Base-by-base conservation (phyloP, 2,888 invertebrate genomes). In the Drosophila dives region DNA sequence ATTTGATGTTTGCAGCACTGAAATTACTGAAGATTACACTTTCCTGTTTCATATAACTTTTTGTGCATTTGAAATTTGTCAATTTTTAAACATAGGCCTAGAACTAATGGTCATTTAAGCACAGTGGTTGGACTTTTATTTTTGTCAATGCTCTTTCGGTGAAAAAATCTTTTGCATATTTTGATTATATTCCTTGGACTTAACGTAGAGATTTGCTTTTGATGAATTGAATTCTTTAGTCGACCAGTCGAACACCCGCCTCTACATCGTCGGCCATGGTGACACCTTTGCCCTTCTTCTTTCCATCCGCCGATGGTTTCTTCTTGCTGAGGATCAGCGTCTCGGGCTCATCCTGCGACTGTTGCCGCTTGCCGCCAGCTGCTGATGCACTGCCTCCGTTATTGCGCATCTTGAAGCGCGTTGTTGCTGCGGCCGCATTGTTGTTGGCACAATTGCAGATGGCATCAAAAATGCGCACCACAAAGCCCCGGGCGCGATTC, bases 391-490 rank as follows among this genome's bases (percentile, higher is more conserved):
- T 66, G 5, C 77, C 70, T 17, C 91, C 85, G 75, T 91, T 92
- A 64, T 90, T 91, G 58, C 92, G 90, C 67, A 92, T 75, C 68
- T 92, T 91, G 51, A 91, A 90, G 17, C 92, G 91, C 45, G 91
- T 90, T 4, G 95, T 94, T 49, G 95, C 93, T 11, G 94, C 92
- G 8, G 95, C 92, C 6, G 26, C 94, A 94, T 87, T 87, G 69
- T 80, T 86, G 84, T 95, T 95, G 69, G 95, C 95, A 86, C 95
- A 95, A 92, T 95, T 95, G 92, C 95, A 95, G 54, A 95, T 94
- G 8, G 95, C 94, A 91, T 95, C 95, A 82, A 95, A 95, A 91
- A 95, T 93, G 71, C 95, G 94, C 59, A 95, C 93, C 15, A 95
- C 94, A 85, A 95, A 94, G 45, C 95, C 95, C 45, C 95, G 93